Evolutionary conservation across 2,888 invertebrate species (phyloP).

Genomic region (Lacanobia wlatinum): DNA sequence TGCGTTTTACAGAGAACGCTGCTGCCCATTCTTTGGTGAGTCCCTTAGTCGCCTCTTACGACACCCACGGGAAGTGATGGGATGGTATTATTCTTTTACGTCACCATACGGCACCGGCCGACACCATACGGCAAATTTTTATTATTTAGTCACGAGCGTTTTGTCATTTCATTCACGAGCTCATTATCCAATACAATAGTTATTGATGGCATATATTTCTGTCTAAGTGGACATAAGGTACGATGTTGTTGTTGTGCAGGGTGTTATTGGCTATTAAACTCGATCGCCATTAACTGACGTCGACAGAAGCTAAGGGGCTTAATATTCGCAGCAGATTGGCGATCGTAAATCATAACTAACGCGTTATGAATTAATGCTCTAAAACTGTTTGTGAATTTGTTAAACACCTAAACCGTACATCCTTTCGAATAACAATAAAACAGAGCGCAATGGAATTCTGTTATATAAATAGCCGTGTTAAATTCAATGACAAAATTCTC

Average conservation of each 20-base stretch:
- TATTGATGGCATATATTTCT: not conserved
- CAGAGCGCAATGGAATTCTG: constrained; percentile 13
- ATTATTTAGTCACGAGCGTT: too few species aligned
- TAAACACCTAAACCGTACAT: not conserved
- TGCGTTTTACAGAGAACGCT: too few species aligned
- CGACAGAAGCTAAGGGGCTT: constrained; percentile 19
- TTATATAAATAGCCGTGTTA: constrained; percentile 4
- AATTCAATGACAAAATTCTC: constrained; percentile 7
- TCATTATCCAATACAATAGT: not conserved
- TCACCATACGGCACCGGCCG: too few species aligned
- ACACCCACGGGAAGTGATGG: too few species aligned
- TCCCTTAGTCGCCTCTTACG: too few species aligned
- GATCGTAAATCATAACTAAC: constrained; percentile 38
- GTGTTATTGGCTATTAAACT: constrained; percentile 32
- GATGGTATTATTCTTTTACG: too few species aligned
- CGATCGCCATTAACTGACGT: constrained; percentile 37
- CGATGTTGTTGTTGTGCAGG: constrained; percentile 20
- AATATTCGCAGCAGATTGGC: constrained; percentile 35
- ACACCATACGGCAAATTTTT: too few species aligned
- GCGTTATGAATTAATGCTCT: constrained; percentile 6
- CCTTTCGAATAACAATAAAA: constrained; percentile 12
- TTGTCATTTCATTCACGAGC: too few species aligned
- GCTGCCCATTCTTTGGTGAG: too few species aligned
- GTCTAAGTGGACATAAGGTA: not conserved
- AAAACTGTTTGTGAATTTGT: constrained; percentile 11